Conservation (phyloP, 2,113 vertebrate species). For the Alectura lathami region DNA sequence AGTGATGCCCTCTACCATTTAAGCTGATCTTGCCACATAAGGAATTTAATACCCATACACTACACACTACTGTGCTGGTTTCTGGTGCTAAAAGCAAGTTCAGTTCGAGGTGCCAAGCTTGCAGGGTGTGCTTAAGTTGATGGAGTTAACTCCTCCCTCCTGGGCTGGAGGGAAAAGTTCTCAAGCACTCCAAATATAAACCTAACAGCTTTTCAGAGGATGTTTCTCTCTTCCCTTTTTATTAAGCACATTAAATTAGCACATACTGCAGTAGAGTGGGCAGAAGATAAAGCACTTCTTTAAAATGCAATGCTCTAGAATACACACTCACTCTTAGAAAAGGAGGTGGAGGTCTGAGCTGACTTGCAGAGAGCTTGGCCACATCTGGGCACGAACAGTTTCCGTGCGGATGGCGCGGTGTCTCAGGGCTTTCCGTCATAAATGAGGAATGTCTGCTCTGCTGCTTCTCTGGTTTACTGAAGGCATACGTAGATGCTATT, state of each 20-base stretch:
- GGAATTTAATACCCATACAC: not conserved
- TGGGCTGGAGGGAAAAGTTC: not conserved
- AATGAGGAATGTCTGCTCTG: conserved; percentile 9
- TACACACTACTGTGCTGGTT: not conserved
- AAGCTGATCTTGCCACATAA: not conserved
- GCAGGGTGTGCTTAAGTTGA: not conserved
- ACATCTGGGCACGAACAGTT: not conserved
- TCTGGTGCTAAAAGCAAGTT: not conserved
- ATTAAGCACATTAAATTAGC: not conserved
- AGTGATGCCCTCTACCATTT: not conserved
- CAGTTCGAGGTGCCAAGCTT: not conserved
- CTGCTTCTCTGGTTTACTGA: not conserved
- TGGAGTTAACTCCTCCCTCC: not conserved
- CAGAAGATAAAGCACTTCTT: not conserved
- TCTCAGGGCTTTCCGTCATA: not conserved
- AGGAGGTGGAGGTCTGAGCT: not conserved
- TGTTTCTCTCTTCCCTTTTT: not conserved
- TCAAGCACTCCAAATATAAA: not conserved
- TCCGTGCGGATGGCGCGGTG: not conserved
- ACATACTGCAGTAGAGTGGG: not conserved
- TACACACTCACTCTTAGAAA: accelerated
- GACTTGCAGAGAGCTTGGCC: not conserved
- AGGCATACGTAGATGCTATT: not conserved
- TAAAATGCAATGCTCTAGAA: not conserved
- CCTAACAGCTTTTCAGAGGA: not conserved